These are phyloP conservation scores for Pongo pygmaeus DNA, from an alignment of 2,113 vertebrate species.

Conservation along the genomic window DNA sequence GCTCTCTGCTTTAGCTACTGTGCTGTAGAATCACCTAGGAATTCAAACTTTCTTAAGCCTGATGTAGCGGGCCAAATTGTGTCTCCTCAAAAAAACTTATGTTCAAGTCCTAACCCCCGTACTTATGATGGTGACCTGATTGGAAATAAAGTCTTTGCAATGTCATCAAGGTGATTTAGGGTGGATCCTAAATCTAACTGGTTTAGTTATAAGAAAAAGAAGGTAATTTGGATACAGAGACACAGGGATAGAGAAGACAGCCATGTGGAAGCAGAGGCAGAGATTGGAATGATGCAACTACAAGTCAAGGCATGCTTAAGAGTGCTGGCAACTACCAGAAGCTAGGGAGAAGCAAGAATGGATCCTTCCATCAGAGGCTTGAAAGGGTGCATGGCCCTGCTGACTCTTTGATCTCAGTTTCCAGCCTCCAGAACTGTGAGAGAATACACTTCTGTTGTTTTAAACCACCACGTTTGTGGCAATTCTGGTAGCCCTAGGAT, in stretches of 20 bases:
- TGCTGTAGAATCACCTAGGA: not conserved
- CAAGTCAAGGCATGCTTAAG: not conserved
- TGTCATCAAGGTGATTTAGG: not conserved
- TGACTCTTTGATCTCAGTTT: not conserved
- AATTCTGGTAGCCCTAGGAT: not conserved
- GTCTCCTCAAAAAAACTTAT: no score
- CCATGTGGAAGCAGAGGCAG: not conserved
- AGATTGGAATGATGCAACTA: not conserved
- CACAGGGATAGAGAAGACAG: not conserved
- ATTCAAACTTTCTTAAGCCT: not conserved
- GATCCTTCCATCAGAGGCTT: rapidly evolving
- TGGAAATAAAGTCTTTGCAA: not conserved
- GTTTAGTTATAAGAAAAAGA: not conserved
- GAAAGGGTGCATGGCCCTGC: not conserved
- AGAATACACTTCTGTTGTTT: not conserved
- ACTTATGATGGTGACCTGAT: not conserved
- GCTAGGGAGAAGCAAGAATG: not conserved
- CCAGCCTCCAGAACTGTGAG: not conserved
- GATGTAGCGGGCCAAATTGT: not conserved
- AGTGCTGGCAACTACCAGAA: not conserved
- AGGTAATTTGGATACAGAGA: not conserved
- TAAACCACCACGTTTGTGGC: not conserved
- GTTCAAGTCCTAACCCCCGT: not conserved
- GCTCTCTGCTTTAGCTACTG: not conserved
- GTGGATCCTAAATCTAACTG: not conserved